Evolutionary conservation across 2,888 invertebrate genomes (phyloP).

Genomic region (Sarcophaga carnaria): DNA sequence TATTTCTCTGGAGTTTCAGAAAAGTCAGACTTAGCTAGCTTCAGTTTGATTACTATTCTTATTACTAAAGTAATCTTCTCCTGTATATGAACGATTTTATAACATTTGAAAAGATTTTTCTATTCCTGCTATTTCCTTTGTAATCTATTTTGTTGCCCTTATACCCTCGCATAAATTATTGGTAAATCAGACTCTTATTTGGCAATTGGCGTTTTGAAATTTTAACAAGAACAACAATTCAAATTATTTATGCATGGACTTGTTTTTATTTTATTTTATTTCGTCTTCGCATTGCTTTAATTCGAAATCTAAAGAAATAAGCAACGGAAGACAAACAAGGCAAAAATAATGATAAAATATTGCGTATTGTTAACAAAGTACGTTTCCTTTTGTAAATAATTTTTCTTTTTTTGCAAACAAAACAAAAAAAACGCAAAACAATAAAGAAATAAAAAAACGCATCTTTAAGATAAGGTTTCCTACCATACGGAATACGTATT

Average conservation of each 20-base stretch:
- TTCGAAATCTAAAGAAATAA: conserved; percentile 44
- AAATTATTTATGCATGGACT: background rate
- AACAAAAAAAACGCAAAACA: conserved; percentile 17
- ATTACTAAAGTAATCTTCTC: too few relatives aligned
- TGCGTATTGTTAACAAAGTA: conserved; percentile 61
- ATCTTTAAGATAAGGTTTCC: conserved; percentile 63
- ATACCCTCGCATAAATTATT: too few relatives aligned
- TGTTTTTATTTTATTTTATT: conserved; percentile 14
- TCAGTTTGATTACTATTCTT: too few relatives aligned
- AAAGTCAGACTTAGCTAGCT: too few relatives aligned
- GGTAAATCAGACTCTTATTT: conserved; percentile 24
- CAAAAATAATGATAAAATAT: conserved; percentile 68
- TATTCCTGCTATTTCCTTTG: too few relatives aligned
- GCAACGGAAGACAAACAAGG: conserved; percentile 55
- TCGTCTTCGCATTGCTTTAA: conserved; percentile 46
- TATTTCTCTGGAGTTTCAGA: too few relatives aligned
- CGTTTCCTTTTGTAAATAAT: background rate
- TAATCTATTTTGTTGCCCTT: too few relatives aligned
- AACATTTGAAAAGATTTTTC: too few relatives aligned
- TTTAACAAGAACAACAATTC: conserved; percentile 39
- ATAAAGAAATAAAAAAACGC: conserved; percentile 21
- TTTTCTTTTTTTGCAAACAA: background rate
- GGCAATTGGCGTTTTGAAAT: conserved; percentile 49
- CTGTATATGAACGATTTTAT: too few relatives aligned
- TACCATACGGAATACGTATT: conserved; percentile 39